Base-by-base conservation (phyloP, 2,888 invertebrate species). In the Callimorpha dominula region DNA sequence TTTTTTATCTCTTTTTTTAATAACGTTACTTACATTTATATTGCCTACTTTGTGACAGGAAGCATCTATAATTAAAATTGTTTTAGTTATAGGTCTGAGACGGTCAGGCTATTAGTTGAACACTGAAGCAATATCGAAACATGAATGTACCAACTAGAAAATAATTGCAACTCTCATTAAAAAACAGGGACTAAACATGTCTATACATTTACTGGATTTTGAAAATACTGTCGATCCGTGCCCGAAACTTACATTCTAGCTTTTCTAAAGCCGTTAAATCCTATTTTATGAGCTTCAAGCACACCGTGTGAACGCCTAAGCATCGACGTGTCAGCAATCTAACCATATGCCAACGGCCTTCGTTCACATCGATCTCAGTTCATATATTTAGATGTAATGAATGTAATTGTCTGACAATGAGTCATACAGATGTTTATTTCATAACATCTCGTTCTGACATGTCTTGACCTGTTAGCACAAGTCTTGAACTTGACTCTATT, bases 401-500 rank as follows among this genome's bases (percentile, higher is more conserved):
- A 87, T 85, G 86, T 88, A 85, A 86, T 87, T 86, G 86, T 82
- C 84, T 81, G 49, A 54, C 74, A 84, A 80, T 92, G 91, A 92
- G 76, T 93, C 94, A 93, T 74, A 71, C 75, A 76, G 89, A 82
- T 88, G 89, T 89, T 89, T 89, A 89, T 92, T 91, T 90, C 88
- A 90, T 90, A 90, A 92, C 91, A 89, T 89, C 86, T 88, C 86
- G 86, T 86, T 84, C 83, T 80, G 79, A 92, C 95, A 90, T 90
- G 95, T 94, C 94, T 91, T 92, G 95, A 95, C 95, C 89, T 87
- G 95, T 94, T 90, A 82, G 85, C 86, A 86, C 93, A 79, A 89
- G 92, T 92, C 91, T 83, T 90, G 94, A 93, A 94, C 94, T 93
- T 94, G 93, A 93, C 90, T 91, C 85, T 90, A 90, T 93, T 93